A percentile compares a stretch with the other conserved stretches of the same genome.
These are phyloP conservation scores for Zygogramma bicolorata DNA, from an alignment of 2,888 invertebrate genomes.

Conservation along the genomic window DNA sequence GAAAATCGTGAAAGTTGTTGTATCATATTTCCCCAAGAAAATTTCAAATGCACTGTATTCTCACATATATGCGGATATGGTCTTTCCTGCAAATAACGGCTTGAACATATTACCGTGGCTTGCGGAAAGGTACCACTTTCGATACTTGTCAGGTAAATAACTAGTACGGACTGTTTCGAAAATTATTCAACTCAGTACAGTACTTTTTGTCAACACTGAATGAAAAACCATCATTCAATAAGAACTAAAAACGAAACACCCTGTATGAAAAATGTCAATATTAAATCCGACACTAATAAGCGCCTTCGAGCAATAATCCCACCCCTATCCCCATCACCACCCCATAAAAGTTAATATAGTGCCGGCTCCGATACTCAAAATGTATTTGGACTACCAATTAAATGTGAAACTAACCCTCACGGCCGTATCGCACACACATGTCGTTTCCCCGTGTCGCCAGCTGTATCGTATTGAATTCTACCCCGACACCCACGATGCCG, in stretches of 20 bases:
- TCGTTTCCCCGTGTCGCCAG: slow-evolving; percentile 44
- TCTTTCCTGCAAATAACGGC: no score
- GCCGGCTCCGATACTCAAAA: slow-evolving; percentile 20
- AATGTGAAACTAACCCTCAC: slow-evolving; percentile 37
- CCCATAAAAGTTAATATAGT: slow-evolving; percentile 36
- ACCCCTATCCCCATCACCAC: slow-evolving; percentile 8
- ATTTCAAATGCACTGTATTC: no score
- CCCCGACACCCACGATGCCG: slow-evolving; percentile 29
- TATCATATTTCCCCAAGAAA: no score
- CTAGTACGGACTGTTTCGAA: no score
- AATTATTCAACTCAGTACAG: no score
- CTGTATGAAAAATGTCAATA: neutral
- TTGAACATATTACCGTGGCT: no score
- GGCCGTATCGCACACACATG: slow-evolving; percentile 38
- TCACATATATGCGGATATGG: no score
- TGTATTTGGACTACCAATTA: slow-evolving; percentile 37
- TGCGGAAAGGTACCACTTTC: no score
- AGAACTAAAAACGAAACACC: neutral
- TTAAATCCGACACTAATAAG: neutral
- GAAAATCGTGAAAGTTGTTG: no score
- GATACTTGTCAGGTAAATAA: no score
- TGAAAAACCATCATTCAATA: neutral
- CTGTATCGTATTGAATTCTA: slow-evolving; percentile 43
- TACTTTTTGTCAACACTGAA: neutral
- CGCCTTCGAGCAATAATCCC: neutral